Conservation (phyloP, 2,113 vertebrate species). For the Sceloporus undulatus region DNA sequence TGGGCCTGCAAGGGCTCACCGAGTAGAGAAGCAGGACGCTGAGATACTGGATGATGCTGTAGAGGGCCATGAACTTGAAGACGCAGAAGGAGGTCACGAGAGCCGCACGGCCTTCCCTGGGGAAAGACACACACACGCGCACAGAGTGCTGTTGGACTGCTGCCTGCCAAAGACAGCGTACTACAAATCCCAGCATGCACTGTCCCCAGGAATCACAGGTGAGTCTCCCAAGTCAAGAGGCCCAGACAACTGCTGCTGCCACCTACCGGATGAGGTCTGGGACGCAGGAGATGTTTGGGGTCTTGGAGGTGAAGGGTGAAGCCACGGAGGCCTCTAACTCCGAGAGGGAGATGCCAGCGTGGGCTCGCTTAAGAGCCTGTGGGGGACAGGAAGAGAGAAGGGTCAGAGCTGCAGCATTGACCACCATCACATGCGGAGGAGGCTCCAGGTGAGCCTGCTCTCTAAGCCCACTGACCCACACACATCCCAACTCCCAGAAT, state of each 20-base stretch:
- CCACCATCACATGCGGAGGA: no score
- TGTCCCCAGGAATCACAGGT: no score
- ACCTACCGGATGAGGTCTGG: slow-evolving; percentile 65
- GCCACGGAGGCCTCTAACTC: slow-evolving; percentile 70
- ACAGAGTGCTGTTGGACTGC: not conserved
- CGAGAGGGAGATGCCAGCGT: slow-evolving; percentile 68
- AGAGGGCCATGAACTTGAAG: slow-evolving; percentile 68
- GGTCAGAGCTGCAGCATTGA: not conserved
- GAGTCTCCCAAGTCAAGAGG: no score
- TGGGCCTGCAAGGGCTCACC: slow-evolving; percentile 3
- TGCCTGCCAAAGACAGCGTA: not conserved
- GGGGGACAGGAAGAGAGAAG: no score
- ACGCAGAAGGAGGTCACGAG: slow-evolving; percentile 66
- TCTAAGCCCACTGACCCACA: no score
- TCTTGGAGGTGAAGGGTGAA: slow-evolving; percentile 68
- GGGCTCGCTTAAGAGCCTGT: slow-evolving; percentile 65
- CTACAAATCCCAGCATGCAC: not conserved
- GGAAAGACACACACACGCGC: not conserved
- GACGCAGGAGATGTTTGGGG: slow-evolving; percentile 66
- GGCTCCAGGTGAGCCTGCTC: no score
- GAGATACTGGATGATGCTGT: slow-evolving; percentile 65
- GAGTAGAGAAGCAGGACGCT: slow-evolving; percentile 64
- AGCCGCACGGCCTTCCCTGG: slow-evolving; percentile 58
- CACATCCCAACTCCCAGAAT: no score
- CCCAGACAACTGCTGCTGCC: not conserved